Evolutionary conservation across 37 sponge, comb jelly and placozoan species (phyloP).

Genomic region (Petrosia ficiformis): DNA sequence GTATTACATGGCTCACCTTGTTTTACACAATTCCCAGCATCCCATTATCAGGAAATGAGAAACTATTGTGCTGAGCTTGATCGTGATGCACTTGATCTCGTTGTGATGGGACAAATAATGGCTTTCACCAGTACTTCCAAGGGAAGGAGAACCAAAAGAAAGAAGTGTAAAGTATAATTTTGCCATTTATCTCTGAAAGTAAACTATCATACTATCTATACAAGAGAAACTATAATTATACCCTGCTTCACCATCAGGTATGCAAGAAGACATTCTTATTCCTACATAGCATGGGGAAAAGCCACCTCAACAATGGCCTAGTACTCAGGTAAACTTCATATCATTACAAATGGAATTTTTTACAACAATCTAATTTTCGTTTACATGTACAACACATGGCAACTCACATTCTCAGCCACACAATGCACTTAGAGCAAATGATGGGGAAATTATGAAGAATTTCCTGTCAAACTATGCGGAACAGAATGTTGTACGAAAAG

Average conservation of each 20-base stretch:
- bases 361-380: background rate
- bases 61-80: background rate
- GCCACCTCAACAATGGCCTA: background rate
- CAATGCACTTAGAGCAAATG: too few relatives aligned
- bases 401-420: too few relatives aligned
- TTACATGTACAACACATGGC: background rate
- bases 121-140: background rate
- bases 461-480: too few relatives aligned
- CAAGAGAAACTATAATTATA: too few relatives aligned
- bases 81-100: background rate
- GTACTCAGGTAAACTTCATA: background rate
- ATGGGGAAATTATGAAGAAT: too few relatives aligned
- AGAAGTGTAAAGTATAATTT: background rate
- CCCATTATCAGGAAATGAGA: background rate
- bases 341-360: background rate
- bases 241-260: too few relatives aligned
- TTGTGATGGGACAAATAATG: background rate
- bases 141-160: background rate
- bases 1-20: too few relatives aligned
- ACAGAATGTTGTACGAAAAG: background rate
- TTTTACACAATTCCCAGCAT: background rate
- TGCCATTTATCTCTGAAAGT: too few relatives aligned
- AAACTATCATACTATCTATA: too few relatives aligned
- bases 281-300: constrained; percentile 4
- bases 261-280: background rate